These are phyloP conservation scores for Ciconia stormi DNA, from an alignment of 2,113 vertebrate species.

Conservation along the genomic window DNA sequence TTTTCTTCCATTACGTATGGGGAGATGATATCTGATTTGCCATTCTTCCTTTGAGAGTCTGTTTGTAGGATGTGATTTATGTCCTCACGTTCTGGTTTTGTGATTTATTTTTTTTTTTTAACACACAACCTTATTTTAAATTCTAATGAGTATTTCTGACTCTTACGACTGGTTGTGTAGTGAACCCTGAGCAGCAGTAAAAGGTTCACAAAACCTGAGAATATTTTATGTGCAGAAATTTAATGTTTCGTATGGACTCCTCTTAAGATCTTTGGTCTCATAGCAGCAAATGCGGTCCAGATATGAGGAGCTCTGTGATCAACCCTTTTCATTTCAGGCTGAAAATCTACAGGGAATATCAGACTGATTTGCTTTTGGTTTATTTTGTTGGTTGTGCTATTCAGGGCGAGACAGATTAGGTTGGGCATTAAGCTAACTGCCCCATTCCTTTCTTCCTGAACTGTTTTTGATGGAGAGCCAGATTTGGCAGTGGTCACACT, in stretches of 20 bases:
- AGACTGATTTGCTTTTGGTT: not conserved
- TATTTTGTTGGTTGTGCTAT: not conserved
- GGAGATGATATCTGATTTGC: not conserved
- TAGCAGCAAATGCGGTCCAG: not conserved
- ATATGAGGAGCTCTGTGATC: not conserved
- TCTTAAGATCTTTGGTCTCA: not conserved
- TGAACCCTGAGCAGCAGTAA: not conserved
- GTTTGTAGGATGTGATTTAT: not conserved
- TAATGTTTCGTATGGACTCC: not conserved
- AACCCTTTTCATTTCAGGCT: not conserved
- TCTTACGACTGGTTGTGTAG: not conserved
- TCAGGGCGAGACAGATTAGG: not conserved
- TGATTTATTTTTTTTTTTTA: not conserved
- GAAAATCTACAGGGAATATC: not conserved
- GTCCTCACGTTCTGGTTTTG: not conserved
- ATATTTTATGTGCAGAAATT: not conserved
- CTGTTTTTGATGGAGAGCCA: not conserved
- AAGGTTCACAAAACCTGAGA: not conserved
- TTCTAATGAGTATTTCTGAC: not conserved
- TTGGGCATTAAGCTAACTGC: not conserved
- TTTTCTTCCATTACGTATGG: not conserved
- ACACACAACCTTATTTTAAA: not conserved
- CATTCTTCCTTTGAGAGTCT: not conserved
- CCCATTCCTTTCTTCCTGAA: not conserved
- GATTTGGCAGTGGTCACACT: not conserved